Percentiles rank a stretch among this genome's conserved stretches.
phyloP scores from a whole-genome alignment of 2,888 invertebrate genomes.

The Sicus ferrugineus region DNA sequence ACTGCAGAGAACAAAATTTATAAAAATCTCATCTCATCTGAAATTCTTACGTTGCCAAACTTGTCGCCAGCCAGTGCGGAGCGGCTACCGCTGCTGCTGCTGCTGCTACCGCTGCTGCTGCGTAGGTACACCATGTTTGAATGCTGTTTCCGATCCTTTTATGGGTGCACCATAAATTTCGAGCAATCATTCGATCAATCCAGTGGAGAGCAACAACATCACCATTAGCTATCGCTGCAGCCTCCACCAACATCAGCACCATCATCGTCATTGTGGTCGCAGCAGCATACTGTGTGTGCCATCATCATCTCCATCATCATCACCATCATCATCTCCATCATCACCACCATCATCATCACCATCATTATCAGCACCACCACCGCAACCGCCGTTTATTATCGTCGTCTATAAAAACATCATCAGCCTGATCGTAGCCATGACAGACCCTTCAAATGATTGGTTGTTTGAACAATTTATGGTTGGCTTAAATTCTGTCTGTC shows the following conservation, averaged over 20 bases:
- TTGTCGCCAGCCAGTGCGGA: neutral
- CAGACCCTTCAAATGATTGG: neutral
- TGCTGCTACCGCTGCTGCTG: neutral
- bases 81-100: neutral
- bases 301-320: neutral
- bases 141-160: conserved; percentile 19
- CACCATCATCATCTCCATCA: neutral
- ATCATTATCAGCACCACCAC: too few species aligned
- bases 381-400: neutral
- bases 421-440: neutral
- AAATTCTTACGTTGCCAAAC: conserved; percentile 12
- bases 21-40: conserved; percentile 3
- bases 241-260: neutral
- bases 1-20: conserved; percentile 1
- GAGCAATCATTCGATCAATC: conserved; percentile 15
- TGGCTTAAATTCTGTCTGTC: neutral
- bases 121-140: neutral
- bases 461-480: conserved; percentile 16
- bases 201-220: neutral
- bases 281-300: too few species aligned
- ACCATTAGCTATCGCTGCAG: neutral
- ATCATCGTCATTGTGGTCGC: neutral
- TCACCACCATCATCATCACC: neutral
- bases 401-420: neutral
- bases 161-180: conserved; percentile 33